Evolutionary conservation across 2,113 vertebrate species (phyloP).

Genomic region (Pristiophorus japonicus): DNA sequence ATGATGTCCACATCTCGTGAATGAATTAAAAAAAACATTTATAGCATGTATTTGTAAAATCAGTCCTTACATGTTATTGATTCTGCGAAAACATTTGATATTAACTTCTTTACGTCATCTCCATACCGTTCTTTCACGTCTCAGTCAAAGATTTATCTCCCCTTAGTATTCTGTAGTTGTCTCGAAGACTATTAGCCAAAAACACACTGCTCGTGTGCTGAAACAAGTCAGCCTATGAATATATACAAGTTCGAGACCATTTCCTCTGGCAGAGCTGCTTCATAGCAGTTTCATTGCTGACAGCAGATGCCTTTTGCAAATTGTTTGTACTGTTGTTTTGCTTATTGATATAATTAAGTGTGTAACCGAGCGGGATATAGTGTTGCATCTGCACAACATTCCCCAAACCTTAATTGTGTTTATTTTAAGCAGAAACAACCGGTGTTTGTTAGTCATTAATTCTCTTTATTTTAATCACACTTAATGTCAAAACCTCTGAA

Average conservation of each 20-base stretch:
- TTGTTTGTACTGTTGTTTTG: constrained; percentile 11
- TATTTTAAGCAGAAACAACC: background rate
- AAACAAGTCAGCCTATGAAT: background rate
- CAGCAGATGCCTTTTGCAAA: background rate
- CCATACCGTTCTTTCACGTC: background rate
- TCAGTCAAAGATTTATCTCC: background rate
- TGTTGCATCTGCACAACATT: background rate
- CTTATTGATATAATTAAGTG: background rate
- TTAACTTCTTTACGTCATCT: background rate
- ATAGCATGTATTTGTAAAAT: background rate
- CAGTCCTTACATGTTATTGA: background rate
- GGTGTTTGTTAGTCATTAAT: background rate
- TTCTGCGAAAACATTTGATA: background rate
- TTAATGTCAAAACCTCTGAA: background rate
- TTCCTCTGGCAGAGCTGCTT: background rate
- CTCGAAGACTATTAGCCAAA: too few species aligned
- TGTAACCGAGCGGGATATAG: background rate
- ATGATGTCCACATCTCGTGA: too few species aligned
- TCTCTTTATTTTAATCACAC: background rate
- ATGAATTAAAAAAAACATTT: too few species aligned
- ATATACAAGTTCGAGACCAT: background rate
- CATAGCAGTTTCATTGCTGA: background rate
- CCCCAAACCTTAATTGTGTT: background rate
- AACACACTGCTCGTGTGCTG: background rate
- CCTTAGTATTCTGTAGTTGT: background rate